Evolutionary conservation across 2,797 vertebrate genomes (phyloP), one percentile per base, ranked within the genome.

Genomic region (Glossophaga mutica): DNA sequence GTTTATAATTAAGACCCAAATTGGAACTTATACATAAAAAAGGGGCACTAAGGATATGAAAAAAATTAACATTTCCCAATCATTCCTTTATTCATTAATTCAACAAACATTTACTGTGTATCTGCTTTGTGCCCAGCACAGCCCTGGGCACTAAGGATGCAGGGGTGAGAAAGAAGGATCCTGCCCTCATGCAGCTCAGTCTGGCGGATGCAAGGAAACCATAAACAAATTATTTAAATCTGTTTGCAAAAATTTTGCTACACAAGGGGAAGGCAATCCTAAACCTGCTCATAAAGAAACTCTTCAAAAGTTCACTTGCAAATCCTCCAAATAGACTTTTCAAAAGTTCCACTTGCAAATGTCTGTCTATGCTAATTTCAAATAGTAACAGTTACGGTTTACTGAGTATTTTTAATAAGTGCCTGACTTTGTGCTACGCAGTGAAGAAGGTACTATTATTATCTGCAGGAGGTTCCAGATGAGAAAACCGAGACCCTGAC

Each of bases 1-100:
- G 87, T 90, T 90, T 87, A 46, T 82, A 96, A 90, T 71, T 82
- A 94, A 86, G 67, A 92, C 55, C 19, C 93, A 79, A 55, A 76
- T 19, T 87, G 62, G 48, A 87, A 90, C 67, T 87, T 87, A 77
- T 0, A 94, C 52, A 55, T 50, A n/a, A 73, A 84, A 90, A 86
- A 88, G 32, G 37, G 9, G 11, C 62, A 89, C 70, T 76, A 57
- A 89, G n/a, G 70, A 86, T 42, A 76, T 39, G 26, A 76, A 79
- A 62, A 87, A 77, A 76, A 57, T 29, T 2, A 34, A 14, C 29
- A 78, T 91, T 84, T 90, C 39, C 67, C 42, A 77, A 42, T 78
- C 15, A 29, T 76, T 78, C 39, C 24, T 76, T 90, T 57, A 70
- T 39, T 87, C 73, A 78, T 93, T 82, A 57, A 86, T 44, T 73